These are phyloP conservation scores for Aurelia sp. DNA, from an alignment of 30 jellyfish, hydroid and myxozoan species.

Conservation along the genomic window DNA sequence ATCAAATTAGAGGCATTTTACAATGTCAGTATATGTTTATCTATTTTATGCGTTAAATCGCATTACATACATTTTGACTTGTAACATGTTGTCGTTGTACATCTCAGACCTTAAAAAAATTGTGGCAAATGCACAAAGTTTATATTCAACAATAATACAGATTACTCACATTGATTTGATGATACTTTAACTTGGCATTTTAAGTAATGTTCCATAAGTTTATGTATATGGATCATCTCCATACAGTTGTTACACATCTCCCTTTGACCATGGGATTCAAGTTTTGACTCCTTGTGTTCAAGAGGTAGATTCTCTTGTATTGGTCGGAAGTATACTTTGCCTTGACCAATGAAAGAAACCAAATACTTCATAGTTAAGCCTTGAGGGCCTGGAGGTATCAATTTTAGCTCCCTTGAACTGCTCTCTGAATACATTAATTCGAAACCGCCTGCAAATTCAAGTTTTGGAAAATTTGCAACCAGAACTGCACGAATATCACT, in stretches of 20 bases:
- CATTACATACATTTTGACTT: no score
- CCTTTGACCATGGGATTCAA: neutral
- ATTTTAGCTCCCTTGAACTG: neutral
- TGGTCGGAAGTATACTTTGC: conserved; percentile 13
- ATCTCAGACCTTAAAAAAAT: no score
- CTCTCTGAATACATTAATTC: conserved; percentile 25
- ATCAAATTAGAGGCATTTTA: no score
- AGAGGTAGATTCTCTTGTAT: conserved; percentile 23
- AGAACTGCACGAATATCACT: no score
- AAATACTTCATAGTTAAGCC: conserved; percentile 13
- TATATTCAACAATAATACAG: neutral
- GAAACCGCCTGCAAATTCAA: neutral
- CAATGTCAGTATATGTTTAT: no score
- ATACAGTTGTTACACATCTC: conserved; percentile 19
- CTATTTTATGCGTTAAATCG: no score
- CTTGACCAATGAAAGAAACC: conserved; percentile 7
- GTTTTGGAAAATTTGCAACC: conserved; percentile 14
- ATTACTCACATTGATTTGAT: neutral
- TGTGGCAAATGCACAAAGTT: neutral
- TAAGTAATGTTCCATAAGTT: conserved; percentile 3
- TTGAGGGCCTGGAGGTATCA: conserved; percentile 6
- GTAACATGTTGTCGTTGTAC: no score
- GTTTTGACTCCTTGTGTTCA: conserved; percentile 1
- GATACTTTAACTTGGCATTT: conserved; percentile 1
- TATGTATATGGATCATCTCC: conserved; percentile 11